These are phyloP conservation scores for Salarias fasciatus DNA, from an alignment of 2,797 vertebrate species.

Conservation along the genomic window DNA sequence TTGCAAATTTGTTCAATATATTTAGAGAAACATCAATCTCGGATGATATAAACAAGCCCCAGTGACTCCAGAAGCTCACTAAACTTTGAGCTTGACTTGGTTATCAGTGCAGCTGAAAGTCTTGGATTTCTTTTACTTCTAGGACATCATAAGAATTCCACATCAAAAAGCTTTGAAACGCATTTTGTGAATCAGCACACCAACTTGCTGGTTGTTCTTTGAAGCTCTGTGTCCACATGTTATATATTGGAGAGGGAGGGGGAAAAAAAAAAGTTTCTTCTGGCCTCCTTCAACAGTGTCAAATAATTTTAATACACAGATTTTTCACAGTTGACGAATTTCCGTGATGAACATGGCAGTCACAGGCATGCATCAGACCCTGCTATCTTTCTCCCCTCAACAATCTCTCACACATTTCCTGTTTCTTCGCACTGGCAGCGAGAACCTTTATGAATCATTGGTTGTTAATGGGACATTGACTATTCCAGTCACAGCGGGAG, in stretches of 20 bases:
- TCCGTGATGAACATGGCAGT: not conserved
- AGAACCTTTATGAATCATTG: constrained; percentile 78
- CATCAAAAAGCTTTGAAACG: constrained; percentile 39
- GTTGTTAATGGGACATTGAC: constrained; percentile 85
- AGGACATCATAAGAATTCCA: constrained; percentile 25
- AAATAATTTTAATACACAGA: constrained; percentile 1
- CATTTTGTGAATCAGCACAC: constrained; percentile 31
- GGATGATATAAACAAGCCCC: constrained; percentile 43
- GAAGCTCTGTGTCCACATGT: constrained; percentile 31
- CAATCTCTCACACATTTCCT: constrained; percentile 47
- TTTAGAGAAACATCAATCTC: constrained; percentile 35
- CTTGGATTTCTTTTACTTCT: constrained; percentile 36
- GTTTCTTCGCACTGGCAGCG: constrained; percentile 56
- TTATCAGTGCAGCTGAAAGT: constrained; percentile 41
- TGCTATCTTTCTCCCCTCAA: constrained; percentile 15
- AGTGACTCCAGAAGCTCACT: constrained; percentile 40
- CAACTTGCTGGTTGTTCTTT: constrained; percentile 40
- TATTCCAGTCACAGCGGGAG: constrained; percentile 82
- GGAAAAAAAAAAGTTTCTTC: not conserved
- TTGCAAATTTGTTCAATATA: constrained; percentile 22
- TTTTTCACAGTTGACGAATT: not conserved
- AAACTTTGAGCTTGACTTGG: constrained; percentile 51
- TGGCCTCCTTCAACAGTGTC: constrained; percentile 1
- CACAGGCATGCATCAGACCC: constrained; percentile 5
- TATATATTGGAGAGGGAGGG: not conserved